Evolutionary conservation across 2,113 vertebrate species (phyloP).

Genomic region (Salvator merianae): DNA sequence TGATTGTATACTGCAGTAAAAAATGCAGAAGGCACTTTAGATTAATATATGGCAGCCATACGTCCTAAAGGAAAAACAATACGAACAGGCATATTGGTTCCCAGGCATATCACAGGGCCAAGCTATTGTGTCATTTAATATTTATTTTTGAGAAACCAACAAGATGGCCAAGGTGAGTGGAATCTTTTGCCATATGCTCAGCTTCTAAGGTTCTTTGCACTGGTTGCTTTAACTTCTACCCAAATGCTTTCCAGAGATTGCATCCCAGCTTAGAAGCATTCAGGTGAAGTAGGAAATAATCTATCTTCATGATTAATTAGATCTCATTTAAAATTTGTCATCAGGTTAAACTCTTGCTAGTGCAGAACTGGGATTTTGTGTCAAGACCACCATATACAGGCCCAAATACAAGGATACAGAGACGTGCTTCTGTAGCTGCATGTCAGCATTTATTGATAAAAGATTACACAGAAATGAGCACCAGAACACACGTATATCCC

Average conservation of each 20-base stretch:
- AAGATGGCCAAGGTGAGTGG: slow-evolving; percentile 4
- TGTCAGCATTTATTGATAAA: no score
- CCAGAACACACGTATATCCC: no score
- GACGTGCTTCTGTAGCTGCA: no score
- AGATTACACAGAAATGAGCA: no score
- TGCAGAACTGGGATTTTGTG: slow-evolving; percentile 10
- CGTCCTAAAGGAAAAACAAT: neutral
- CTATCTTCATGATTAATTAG: slow-evolving; percentile 28
- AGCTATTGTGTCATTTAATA: neutral
- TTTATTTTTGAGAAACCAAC: neutral
- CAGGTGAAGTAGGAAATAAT: neutral
- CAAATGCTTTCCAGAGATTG: neutral
- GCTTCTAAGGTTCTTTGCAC: neutral
- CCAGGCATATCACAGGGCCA: slow-evolving; percentile 2
- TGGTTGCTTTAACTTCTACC: neutral
- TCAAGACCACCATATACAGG: no score
- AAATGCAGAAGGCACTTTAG: neutral
- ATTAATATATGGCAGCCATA: neutral
- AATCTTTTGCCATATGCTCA: neutral
- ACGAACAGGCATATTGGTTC: neutral
- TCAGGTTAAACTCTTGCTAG: neutral
- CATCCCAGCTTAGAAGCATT: neutral
- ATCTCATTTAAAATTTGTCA: neutral
- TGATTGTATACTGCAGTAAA: neutral
- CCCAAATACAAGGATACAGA: no score